Evolutionary conservation across 2,888 invertebrate species (phyloP).

Genomic region (Lydus trimaculatus): DNA sequence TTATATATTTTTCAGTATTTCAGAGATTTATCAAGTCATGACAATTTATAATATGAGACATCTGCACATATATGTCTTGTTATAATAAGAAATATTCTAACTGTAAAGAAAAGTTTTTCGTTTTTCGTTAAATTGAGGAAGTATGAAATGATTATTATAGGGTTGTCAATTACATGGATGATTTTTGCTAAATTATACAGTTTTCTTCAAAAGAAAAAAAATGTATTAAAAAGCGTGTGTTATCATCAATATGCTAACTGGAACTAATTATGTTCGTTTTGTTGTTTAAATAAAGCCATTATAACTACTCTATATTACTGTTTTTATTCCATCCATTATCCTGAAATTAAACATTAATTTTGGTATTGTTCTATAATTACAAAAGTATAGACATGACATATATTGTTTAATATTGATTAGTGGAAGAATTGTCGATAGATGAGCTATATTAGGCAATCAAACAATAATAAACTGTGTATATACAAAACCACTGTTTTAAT

Average conservation of each 20-base stretch:
- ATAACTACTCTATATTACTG: background rate
- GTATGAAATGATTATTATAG: background rate
- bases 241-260: constrained; percentile 18
- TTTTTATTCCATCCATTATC: constrained; percentile 8
- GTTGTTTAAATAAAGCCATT: constrained; percentile 4
- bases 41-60: constrained; percentile 16
- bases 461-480: background rate
- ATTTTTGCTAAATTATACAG: constrained; percentile 15
- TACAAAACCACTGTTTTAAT: background rate
- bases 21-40: constrained; percentile 11
- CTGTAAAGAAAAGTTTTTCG: background rate
- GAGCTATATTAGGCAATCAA: background rate
- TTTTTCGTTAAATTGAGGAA: constrained; percentile 6
- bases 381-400: background rate
- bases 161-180: constrained; percentile 3
- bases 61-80: background rate
- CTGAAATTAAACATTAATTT: background rate
- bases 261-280: constrained; percentile 18
- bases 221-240: constrained; percentile 13
- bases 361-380: background rate
- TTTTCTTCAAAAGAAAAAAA: too few relatives aligned
- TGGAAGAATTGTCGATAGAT: background rate
- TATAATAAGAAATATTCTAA: constrained; percentile 8
- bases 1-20: background rate
- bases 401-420: background rate